Percentiles rank a stretch among this genome's conserved stretches.
phyloP scores from a whole-genome alignment of 2,888 invertebrate genomes.

The Tipula vernalis region DNA sequence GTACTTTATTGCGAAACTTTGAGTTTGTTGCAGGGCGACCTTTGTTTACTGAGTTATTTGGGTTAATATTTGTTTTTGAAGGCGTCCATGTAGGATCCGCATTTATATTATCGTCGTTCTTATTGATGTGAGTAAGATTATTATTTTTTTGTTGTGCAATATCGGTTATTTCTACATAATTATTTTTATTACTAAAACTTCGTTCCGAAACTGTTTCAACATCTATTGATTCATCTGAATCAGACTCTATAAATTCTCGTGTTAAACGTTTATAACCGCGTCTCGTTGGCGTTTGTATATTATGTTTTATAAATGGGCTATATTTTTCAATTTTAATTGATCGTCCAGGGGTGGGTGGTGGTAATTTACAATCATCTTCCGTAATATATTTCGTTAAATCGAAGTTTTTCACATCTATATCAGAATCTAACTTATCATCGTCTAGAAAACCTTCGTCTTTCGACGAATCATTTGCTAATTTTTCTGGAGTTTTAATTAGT shows the following conservation, averaged over 20 bases:
- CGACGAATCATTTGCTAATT: background rate
- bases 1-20: background rate
- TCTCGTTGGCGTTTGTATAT: background rate
- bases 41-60: background rate
- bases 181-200: background rate
- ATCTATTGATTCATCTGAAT: constrained; percentile 33
- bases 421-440: constrained; percentile 6
- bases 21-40: background rate
- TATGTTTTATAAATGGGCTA: background rate
- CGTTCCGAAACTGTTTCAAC: constrained; percentile 30
- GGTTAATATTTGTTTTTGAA: background rate
- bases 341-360: background rate
- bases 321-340: background rate
- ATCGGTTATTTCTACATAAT: background rate
- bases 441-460: background rate
- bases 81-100: constrained; percentile 33
- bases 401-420: constrained; percentile 26
- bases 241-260: constrained; percentile 17
- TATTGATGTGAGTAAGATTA: constrained; percentile 12
- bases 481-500: background rate
- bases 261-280: constrained; percentile 6
- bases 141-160: background rate
- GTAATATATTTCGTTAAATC: constrained; percentile 34
- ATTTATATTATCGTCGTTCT: constrained; percentile 26
- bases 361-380: constrained; percentile 27